phyloP scores from a whole-genome alignment of 2,888 invertebrate genomes.

The Hetaerina titia region DNA sequence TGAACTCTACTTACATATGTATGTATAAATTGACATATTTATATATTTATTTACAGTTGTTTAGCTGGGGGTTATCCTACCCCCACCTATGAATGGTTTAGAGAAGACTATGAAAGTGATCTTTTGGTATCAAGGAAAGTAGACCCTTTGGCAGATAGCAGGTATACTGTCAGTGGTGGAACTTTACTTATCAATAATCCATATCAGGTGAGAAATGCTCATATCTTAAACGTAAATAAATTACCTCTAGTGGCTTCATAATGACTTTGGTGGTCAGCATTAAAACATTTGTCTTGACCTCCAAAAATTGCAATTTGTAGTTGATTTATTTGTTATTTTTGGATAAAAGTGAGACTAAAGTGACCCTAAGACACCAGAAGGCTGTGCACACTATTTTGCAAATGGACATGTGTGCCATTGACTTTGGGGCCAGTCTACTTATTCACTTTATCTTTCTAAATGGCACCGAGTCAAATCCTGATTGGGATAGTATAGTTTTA shows the following conservation, averaged over 20 bases:
- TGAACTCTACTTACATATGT: not conserved
- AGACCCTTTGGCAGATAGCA: constrained; percentile 86
- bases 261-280: constrained; percentile 39
- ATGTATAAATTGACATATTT: not conserved
- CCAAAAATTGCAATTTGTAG: not conserved
- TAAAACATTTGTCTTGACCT: not conserved
- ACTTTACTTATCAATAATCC: constrained; percentile 93
- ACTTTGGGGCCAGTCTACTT: too few species aligned
- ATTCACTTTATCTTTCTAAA: too few species aligned
- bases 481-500: too few species aligned
- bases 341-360: too few species aligned
- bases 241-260: constrained; percentile 36
- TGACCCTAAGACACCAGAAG: too few species aligned
- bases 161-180: constrained; percentile 94
- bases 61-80: constrained; percentile 93
- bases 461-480: too few species aligned
- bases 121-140: constrained; percentile 85
- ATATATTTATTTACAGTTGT: constrained; percentile 79
- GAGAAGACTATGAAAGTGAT: constrained; percentile 91
- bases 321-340: too few species aligned
- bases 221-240: not conserved
- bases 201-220: constrained; percentile 79
- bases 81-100: constrained; percentile 93
- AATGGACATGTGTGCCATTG: too few species aligned
- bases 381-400: too few species aligned